Evolutionary conservation across 2,113 vertebrate species (phyloP).

Genomic region (Solea senegalensis): DNA sequence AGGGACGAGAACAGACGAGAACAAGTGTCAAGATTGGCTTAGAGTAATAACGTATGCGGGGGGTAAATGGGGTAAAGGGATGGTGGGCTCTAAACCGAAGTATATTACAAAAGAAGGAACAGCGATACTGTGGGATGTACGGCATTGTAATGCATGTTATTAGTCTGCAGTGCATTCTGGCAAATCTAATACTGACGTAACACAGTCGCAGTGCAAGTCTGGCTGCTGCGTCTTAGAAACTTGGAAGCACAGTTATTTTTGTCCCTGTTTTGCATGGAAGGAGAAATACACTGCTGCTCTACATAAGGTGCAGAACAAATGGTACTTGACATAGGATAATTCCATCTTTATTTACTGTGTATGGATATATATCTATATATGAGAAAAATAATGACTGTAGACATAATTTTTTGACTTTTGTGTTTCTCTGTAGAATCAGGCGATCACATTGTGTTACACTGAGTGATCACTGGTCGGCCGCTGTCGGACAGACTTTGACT

Average conservation of each 20-base stretch:
- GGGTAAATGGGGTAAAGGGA: conserved; percentile 14
- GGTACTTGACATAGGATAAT: neutral
- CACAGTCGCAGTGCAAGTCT: conserved; percentile 8
- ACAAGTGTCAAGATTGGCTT: conserved; percentile 45
- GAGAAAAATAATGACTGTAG: no score
- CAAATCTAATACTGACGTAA: conserved; percentile 60
- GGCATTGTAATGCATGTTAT: conserved; percentile 49
- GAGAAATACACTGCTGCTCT: conserved; percentile 6
- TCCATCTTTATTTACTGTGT: no score
- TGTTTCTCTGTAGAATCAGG: no score
- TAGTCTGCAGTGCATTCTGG: conserved; percentile 43
- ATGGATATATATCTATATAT: no score
- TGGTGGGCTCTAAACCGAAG: conserved; percentile 28
- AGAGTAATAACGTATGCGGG: conserved; percentile 45
- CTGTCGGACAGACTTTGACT: no score
- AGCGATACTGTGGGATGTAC: conserved; percentile 29
- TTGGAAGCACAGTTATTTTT: conserved; percentile 7
- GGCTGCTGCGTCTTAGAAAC: conserved; percentile 19
- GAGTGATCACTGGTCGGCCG: no score
- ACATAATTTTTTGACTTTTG: no score
- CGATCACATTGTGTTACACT: no score
- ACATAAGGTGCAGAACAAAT: conserved; percentile 3
- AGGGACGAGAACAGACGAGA: conserved; percentile 29
- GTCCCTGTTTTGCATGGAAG: neutral
- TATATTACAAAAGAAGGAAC: conserved; percentile 54